Percentiles rank a stretch among this genome's conserved stretches.
These are phyloP conservation scores for Sorex maritimensis DNA, from an alignment of 2,797 vertebrate species.

Conservation along the genomic window DNA sequence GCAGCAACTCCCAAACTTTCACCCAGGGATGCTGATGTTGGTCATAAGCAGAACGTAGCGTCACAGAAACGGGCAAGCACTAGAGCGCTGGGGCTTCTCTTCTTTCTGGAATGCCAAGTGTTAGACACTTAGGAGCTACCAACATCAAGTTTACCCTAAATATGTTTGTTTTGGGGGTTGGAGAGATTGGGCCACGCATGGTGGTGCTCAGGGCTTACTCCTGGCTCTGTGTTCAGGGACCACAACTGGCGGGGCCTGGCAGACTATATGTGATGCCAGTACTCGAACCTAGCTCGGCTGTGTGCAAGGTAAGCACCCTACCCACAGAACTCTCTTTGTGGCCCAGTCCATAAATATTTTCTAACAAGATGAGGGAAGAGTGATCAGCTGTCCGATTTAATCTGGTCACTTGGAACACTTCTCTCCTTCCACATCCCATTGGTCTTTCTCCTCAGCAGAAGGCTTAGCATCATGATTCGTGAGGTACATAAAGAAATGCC, in stretches of 20 bases:
- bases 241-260: no score
- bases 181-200: no score
- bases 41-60: background rate
- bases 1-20: background rate
- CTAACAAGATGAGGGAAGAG: conserved; percentile 24
- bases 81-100: background rate
- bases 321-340: no score
- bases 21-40: background rate
- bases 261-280: no score
- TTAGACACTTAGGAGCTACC: background rate
- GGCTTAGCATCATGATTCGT: conserved; percentile 27
- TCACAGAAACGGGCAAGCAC: background rate
- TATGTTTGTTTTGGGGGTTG: background rate
- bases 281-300: no score
- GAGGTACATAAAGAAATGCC: conserved; percentile 61
- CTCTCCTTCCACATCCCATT: background rate
- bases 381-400: background rate
- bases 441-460: conserved; percentile 18
- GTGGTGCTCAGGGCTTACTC: no score
- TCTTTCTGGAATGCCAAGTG: background rate
- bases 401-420: background rate
- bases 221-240: no score
- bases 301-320: no score
- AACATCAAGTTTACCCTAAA: background rate
- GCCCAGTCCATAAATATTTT: background rate